These are phyloP conservation scores for Osmoderma eremita DNA, from an alignment of 2,888 invertebrate species.

Conservation along the genomic window DNA sequence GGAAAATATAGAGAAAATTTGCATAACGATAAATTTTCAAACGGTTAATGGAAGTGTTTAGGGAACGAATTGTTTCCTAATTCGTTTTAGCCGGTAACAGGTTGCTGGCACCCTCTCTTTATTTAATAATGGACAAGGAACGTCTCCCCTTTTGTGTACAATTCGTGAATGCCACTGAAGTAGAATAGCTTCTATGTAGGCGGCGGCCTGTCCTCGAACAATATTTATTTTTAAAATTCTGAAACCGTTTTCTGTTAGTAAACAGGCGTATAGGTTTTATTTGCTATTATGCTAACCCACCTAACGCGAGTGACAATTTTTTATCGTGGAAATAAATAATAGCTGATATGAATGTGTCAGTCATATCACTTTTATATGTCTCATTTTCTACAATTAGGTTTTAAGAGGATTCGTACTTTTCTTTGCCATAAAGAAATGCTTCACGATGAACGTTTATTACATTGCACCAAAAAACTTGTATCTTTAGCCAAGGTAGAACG, in stretches of 20 bases:
- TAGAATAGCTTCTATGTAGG: conserved; percentile 12
- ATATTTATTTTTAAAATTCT: conserved; percentile 16
- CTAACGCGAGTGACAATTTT: no score
- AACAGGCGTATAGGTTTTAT: neutral
- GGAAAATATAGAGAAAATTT: neutral
- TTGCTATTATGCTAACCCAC: neutral
- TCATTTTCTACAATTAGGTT: no score
- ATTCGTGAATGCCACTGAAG: conserved; percentile 15
- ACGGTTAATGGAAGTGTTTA: conserved; percentile 30
- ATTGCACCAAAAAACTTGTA: no score
- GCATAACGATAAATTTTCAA: conserved; percentile 8
- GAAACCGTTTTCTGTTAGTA: neutral
- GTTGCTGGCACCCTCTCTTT: conserved; percentile 44
- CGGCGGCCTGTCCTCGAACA: neutral
- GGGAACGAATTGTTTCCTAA: conserved; percentile 52
- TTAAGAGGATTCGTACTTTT: no score
- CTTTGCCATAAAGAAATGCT: no score
- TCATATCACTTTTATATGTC: no score
- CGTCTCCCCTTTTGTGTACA: conserved; percentile 43
- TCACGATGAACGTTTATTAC: no score
- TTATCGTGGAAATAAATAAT: no score
- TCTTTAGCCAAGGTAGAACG: no score
- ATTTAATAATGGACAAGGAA: conserved; percentile 47
- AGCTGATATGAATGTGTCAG: no score
- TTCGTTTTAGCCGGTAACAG: conserved; percentile 50